phyloP scores from a whole-genome alignment of 2,888 invertebrate species.

The Muscina levida region DNA sequence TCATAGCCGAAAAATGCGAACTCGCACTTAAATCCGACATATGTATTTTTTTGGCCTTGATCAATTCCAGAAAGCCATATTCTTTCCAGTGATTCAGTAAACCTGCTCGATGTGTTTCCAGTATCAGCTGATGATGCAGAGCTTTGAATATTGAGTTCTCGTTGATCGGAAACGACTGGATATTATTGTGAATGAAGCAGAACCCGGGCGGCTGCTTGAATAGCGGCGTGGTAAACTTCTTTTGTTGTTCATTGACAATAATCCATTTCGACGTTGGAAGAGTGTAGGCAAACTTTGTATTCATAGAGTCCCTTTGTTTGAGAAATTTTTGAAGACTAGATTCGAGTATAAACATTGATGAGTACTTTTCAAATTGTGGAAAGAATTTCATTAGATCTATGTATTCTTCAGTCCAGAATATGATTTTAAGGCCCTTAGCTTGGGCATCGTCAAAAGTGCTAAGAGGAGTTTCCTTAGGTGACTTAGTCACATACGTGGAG shows the following conservation, averaged over 20 bases:
- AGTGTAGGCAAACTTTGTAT: conserved; percentile 71
- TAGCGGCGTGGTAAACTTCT: conserved; percentile 71
- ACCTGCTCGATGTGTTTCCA: conserved; percentile 70
- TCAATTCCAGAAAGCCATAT: conserved; percentile 70
- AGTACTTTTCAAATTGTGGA: conserved; percentile 68
- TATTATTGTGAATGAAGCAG: conserved; percentile 73
- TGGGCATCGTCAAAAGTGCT: conserved; percentile 72
- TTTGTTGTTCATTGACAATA: conserved; percentile 73
- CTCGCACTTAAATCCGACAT: conserved; percentile 69
- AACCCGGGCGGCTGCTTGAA: conserved; percentile 71
- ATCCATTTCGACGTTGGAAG: conserved; percentile 71
- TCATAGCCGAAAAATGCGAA: conserved; percentile 70
- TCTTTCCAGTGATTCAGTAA: conserved; percentile 68
- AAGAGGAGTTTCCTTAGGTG: conserved; percentile 70
- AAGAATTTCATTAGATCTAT: conserved; percentile 62
- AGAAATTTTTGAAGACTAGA: conserved; percentile 68
- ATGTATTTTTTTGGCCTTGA: conserved; percentile 69
- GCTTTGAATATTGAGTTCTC: conserved; percentile 73
- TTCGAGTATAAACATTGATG: conserved; percentile 69
- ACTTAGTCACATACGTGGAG: conserved; percentile 74
- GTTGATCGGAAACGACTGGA: conserved; percentile 72
- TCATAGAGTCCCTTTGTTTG: conserved; percentile 69
- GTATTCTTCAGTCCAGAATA: conserved; percentile 70
- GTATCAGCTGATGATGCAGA: conserved; percentile 68
- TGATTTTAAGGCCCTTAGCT: conserved; percentile 69